Base-by-base conservation (phyloP, 2,797 vertebrate genomes). In the Acestrorhynchus altus region DNA sequence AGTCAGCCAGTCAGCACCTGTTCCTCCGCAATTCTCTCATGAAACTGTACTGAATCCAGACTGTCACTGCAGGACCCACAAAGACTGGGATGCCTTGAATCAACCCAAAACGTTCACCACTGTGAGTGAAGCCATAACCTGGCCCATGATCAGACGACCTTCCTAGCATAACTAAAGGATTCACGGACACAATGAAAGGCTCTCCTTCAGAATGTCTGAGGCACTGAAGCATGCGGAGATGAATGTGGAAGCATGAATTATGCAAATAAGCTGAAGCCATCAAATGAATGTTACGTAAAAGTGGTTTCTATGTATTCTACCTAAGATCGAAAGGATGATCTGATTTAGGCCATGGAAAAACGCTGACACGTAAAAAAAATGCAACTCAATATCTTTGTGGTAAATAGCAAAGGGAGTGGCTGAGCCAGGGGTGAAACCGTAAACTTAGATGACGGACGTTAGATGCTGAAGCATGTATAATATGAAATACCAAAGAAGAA, bases 201-300 rank as follows among this genome's bases (percentile, higher is more conserved):
- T 13, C 59, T 16, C 12, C 61, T 13, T 15, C 42, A 46, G 67
- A 63, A 71, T 35, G 22, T 11, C 16, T 22, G 26, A 15, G 40
- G 40, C 47, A 57, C 44, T 8, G 16, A n/a, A 56, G 51, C 12
- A 57, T 22, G 57, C 8, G 8, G 26, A 28, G 8, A 24, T 26
- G 42, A 73, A 47, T 20, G 18, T 31, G 42, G n/a, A 42, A 31
- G 52, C 60, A 79, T 35, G 47, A 42, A 61, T 68, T 42, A 68
- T 73, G 63, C 35, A 73, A 68, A 79, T 49, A 10, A 74, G 24
- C 40, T 26, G 42, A 65, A 66, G 20, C 20, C 42, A 72, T 66
- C 70, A 69, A 54, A 52, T 52, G 9, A 68, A 52, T 35, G 28
- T 52, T 31, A 39, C n/a, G 20, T 35, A 51, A 66, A 66, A 68